Conservation (phyloP, 2,797 vertebrate genomes). For the Myotis myotis region DNA sequence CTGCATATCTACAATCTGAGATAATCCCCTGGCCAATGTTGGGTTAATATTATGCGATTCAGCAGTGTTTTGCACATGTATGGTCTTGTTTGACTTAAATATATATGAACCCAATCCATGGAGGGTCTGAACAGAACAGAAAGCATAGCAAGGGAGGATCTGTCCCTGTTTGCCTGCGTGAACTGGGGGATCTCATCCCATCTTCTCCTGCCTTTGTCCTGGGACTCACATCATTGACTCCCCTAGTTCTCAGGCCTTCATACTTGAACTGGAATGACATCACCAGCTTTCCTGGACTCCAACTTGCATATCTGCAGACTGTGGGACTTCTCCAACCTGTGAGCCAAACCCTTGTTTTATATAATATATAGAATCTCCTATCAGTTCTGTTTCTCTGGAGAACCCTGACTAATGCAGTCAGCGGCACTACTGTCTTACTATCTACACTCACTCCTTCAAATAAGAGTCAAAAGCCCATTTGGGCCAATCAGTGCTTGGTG, state of each 20-base stretch:
- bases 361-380: background rate
- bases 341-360: background rate
- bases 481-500: background rate
- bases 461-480: background rate
- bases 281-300: background rate
- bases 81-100: background rate
- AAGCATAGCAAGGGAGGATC: background rate
- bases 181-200: too few species aligned
- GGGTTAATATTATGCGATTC: background rate
- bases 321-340: background rate
- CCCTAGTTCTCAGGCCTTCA: background rate
- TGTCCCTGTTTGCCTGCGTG: background rate
- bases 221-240: background rate
- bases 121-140: background rate
- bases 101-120: background rate
- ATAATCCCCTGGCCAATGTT: background rate
- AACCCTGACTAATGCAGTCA: background rate
- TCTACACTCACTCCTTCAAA: background rate
- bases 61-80: too few species aligned
- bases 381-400: background rate
- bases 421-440: background rate
- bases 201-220: background rate
- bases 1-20: background rate
- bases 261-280: background rate
- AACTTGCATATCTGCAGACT: background rate